Conservation (phyloP, 2,888 invertebrate species). For the Tryphoninae sp. region DNA sequence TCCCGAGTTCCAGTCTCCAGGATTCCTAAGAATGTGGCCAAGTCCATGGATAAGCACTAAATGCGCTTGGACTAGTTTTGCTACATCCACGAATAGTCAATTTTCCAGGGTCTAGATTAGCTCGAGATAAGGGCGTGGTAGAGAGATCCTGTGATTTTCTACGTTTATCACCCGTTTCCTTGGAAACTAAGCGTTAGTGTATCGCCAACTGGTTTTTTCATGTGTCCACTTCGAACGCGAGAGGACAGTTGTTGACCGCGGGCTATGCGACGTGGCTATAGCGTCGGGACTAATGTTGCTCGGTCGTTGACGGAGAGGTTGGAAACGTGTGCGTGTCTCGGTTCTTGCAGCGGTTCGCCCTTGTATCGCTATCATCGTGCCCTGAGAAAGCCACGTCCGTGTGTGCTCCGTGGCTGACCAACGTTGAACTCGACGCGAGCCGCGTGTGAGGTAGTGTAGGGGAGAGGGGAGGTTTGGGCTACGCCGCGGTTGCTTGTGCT, state of each 20-base stretch:
- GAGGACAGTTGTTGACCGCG: conserved; percentile 53
- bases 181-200: conserved; percentile 3
- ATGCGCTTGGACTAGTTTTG: no score
- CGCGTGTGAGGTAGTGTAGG: conserved; percentile 21
- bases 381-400: conserved; percentile 42
- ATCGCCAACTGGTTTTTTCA: conserved; percentile 8
- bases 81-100: no score
- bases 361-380: conserved; percentile 21
- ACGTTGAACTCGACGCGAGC: conserved; percentile 44
- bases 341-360: conserved; percentile 26
- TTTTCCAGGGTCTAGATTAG: no score
- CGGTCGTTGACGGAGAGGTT: conserved; percentile 36
- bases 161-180: neutral
- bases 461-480: conserved; percentile 18
- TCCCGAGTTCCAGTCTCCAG: no score
- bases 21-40: no score
- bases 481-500: conserved; percentile 37
- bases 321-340: conserved; percentile 5
- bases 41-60: no score
- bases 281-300: conserved; percentile 60
- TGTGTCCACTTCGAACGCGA: conserved; percentile 8
- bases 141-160: neutral
- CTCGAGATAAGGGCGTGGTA: no score
- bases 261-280: conserved; percentile 11
- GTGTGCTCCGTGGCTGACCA: conserved; percentile 51